Conservation (phyloP, 2,888 invertebrate genomes). For the Epinotia brunnichana region DNA sequence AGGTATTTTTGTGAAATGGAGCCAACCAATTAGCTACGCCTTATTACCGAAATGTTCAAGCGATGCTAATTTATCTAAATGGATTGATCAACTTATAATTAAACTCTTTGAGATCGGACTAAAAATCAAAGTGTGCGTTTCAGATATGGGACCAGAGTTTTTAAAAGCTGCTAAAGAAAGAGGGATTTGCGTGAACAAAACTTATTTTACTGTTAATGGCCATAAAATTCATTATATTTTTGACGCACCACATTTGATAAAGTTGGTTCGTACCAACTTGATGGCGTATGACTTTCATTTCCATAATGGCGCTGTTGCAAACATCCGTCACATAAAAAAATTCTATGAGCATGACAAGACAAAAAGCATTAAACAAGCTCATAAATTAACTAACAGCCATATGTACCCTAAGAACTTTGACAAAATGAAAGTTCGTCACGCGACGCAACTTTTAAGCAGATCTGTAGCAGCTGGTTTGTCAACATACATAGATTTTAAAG, state of each 20-base stretch:
- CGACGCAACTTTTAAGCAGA: slow-evolving; percentile 32
- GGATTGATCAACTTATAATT: slow-evolving; percentile 35
- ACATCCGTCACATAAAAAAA: slow-evolving; percentile 50
- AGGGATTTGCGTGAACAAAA: slow-evolving; percentile 45
- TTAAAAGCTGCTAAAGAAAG: slow-evolving; percentile 43
- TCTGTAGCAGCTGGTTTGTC: slow-evolving; percentile 30
- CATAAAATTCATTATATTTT: slow-evolving; percentile 56
- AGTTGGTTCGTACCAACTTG: slow-evolving; percentile 50
- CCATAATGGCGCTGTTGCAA: slow-evolving; percentile 47
- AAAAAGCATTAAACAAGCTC: slow-evolving; percentile 48
- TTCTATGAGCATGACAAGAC: slow-evolving; percentile 51
- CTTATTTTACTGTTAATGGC: slow-evolving; percentile 50
- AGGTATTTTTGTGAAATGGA: slow-evolving; percentile 29
- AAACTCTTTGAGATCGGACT: slow-evolving; percentile 39
- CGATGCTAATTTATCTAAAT: slow-evolving; percentile 25
- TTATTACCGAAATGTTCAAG: slow-evolving; percentile 21
- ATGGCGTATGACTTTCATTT: slow-evolving; percentile 52
- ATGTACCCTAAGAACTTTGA: slow-evolving; percentile 49
- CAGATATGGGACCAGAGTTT: slow-evolving; percentile 47
- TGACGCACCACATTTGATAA: slow-evolving; percentile 54
- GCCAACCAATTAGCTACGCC: slow-evolving; percentile 18
- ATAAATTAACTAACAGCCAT: slow-evolving; percentile 53
- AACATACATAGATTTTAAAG: not conserved
- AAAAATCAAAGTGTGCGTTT: slow-evolving; percentile 15
- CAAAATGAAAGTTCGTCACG: slow-evolving; percentile 37